Percentiles rank a stretch among this genome's conserved stretches.
phyloP scores from a whole-genome alignment of 2,797 vertebrate genomes.

The Chiloscyllium punctatum region DNA sequence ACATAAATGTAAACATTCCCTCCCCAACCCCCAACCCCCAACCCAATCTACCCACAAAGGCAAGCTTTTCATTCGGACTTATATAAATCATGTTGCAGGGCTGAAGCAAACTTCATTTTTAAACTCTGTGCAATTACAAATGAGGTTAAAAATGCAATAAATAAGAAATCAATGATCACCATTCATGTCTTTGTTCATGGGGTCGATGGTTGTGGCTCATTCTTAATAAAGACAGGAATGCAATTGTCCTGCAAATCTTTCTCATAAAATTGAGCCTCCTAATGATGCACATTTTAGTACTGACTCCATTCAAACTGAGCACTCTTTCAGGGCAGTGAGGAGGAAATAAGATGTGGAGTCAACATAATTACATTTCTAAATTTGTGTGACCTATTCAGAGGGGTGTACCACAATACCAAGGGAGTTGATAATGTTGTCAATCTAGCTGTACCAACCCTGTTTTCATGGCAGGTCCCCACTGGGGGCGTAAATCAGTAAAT shows the following conservation, averaged over 20 bases:
- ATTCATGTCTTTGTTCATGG: conserved; percentile 6
- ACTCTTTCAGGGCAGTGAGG: background rate
- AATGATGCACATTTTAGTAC: background rate
- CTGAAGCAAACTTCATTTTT: conserved; percentile 21
- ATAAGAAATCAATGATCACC: conserved; percentile 16
- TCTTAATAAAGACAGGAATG: conserved; percentile 18
- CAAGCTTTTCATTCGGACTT: background rate
- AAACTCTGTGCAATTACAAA: conserved; percentile 11
- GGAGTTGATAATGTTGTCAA: background rate
- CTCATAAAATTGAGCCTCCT: background rate
- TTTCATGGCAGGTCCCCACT: background rate
- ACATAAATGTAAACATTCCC: background rate
- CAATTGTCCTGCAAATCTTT: background rate
- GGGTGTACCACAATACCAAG: background rate
- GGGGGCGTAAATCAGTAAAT: background rate
- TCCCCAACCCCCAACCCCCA: too few relatives aligned
- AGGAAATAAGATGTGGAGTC: background rate
- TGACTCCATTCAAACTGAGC: background rate
- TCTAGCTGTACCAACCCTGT: background rate
- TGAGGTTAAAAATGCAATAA: background rate
- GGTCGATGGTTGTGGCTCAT: background rate
- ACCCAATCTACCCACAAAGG: background rate
- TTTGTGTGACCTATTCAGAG: background rate
- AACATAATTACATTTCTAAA: background rate
- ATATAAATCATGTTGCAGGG: background rate